Conservation (phyloP, 2,888 invertebrate genomes). For the Biston stratarius region DNA sequence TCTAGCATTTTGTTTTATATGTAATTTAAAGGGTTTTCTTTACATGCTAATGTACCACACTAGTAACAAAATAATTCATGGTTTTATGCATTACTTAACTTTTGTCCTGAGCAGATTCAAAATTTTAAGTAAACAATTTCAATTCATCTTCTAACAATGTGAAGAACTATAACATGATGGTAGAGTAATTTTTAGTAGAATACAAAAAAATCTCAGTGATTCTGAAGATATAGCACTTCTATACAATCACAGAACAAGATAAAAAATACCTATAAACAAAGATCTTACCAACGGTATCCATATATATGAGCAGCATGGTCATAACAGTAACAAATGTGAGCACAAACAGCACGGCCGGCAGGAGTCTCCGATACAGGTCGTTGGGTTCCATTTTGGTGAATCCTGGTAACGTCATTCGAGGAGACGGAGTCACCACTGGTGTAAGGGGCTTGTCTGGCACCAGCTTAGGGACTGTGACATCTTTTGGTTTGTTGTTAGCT, state of each 20-base stretch:
- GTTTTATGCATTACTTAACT: no score
- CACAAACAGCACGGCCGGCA: slow-evolving; percentile 91
- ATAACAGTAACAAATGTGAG: slow-evolving; percentile 93
- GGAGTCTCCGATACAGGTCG: slow-evolving; percentile 80
- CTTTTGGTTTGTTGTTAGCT: slow-evolving; percentile 55
- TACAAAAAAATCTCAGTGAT: no score
- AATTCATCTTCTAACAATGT: no score
- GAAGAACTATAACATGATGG: no score
- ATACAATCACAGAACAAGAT: background rate
- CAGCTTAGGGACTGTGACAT: slow-evolving; percentile 47
- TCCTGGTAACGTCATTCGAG: slow-evolving; percentile 61
- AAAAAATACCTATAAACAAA: background rate
- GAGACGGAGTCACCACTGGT: slow-evolving; percentile 51
- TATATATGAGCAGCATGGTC: slow-evolving; percentile 92
- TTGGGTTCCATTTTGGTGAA: slow-evolving; percentile 77
- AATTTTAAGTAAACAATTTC: no score
- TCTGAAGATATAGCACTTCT: background rate
- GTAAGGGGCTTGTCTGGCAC: slow-evolving; percentile 47
- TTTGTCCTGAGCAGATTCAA: no score
- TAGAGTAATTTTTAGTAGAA: no score
- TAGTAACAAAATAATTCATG: no score
- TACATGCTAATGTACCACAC: no score
- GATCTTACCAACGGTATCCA: slow-evolving; percentile 91
- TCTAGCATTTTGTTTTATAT: no score
- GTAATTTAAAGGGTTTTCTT: no score